Percentiles rank a stretch among this genome's conserved stretches.
These are phyloP conservation scores for Synergus laeviventris DNA, from an alignment of 2,888 invertebrate species.

Conservation along the genomic window DNA sequence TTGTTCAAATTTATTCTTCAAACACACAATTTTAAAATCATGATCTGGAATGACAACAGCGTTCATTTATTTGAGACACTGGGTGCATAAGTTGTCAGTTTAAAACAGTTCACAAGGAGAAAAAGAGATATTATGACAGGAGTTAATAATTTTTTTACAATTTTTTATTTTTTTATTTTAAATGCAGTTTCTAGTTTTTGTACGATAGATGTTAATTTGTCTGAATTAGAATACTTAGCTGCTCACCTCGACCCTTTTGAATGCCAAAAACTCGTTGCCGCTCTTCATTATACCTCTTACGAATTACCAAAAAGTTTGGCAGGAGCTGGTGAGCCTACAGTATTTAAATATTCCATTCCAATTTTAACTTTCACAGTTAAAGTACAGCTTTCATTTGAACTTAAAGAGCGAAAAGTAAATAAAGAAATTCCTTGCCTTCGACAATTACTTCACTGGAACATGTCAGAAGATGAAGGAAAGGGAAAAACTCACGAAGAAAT, in stretches of 20 bases:
- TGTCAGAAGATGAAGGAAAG: constrained; percentile 76
- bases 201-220: constrained; percentile 70
- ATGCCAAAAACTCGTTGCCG: constrained; percentile 79
- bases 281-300: constrained; percentile 78
- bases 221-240: constrained; percentile 78
- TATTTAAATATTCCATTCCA: neutral
- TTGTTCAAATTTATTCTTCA: constrained; percentile 18
- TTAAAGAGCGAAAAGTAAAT: constrained; percentile 75
- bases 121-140: neutral
- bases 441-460: constrained; percentile 80
- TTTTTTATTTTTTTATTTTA: constrained; percentile 42
- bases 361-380: neutral
- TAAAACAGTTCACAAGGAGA: neutral
- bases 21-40: too few species aligned
- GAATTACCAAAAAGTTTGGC: constrained; percentile 75
- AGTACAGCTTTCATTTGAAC: neutral
- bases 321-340: constrained; percentile 72
- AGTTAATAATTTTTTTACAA: constrained; percentile 35
- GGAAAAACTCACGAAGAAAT: constrained; percentile 79
- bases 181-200: constrained; percentile 40
- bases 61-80: constrained; percentile 4
- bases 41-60: constrained; percentile 34
- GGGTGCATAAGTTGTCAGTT: too few species aligned
- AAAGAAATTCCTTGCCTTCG: constrained; percentile 78
- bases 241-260: constrained; percentile 79